Conservation (phyloP, 2,888 invertebrate genomes). For the Coremacera marginata region DNA sequence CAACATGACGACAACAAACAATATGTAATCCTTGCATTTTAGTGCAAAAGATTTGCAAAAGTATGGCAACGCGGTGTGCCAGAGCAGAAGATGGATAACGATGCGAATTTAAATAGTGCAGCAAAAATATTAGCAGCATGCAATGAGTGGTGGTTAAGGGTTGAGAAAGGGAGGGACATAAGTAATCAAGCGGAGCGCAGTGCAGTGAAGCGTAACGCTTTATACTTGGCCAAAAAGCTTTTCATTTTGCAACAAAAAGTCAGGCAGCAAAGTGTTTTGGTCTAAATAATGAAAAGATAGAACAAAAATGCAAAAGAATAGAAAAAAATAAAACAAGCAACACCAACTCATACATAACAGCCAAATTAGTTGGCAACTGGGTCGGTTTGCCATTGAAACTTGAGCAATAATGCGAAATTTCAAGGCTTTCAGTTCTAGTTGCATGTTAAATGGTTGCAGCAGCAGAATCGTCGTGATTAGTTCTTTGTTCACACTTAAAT, state of each 20-base stretch:
- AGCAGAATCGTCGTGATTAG: no score
- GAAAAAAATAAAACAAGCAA: not conserved
- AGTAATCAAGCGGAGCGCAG: slow-evolving; percentile 9
- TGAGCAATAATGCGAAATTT: not conserved
- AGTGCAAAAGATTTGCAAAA: slow-evolving; percentile 10
- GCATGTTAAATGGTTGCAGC: no score
- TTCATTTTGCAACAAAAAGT: not conserved
- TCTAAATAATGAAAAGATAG: not conserved
- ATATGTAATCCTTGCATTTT: not conserved
- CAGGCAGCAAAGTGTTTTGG: not conserved
- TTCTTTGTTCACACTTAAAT: no score
- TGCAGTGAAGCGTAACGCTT: not conserved
- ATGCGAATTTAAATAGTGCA: slow-evolving; percentile 47
- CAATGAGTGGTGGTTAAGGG: not conserved
- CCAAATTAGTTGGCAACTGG: slow-evolving; percentile 20
- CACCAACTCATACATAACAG: not conserved
- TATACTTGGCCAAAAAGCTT: not conserved
- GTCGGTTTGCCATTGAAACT: slow-evolving; percentile 25
- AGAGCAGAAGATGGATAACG: slow-evolving; percentile 38
- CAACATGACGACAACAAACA: slow-evolving; percentile 16
- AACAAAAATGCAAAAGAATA: not conserved
- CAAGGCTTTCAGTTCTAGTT: not conserved
- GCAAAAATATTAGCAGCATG: not conserved
- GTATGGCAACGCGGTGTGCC: not conserved
- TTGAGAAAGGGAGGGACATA: not conserved